Base-by-base conservation (phyloP, 2,797 vertebrate genomes). In the Capromys pilorides region DNA sequence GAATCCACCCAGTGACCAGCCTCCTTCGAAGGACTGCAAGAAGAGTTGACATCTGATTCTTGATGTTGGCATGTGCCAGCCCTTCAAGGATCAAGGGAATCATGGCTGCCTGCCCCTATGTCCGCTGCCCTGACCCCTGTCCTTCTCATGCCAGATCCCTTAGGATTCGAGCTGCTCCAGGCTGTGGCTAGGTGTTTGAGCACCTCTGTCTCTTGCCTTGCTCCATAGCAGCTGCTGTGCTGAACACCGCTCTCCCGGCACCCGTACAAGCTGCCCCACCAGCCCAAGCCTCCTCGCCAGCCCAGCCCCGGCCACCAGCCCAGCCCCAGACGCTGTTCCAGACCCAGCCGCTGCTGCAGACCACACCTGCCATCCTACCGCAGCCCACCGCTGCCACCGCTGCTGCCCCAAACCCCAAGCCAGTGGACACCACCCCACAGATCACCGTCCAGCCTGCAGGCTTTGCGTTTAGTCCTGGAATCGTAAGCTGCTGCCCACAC, bases 401-500 rank as follows among this genome's bases (percentile, higher is more conserved):
- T 19, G 91, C 98, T 2, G 91, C 98, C 26, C 97, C 98, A 39
- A 95, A 97, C 10, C 92, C 98, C 92, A 98, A 98, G 97, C 96
- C 97, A 0, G 61, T 98, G 41, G 99, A 99, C 95, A 97, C 99
- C 88, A 98, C 96, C 96, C 97, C 99, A 26, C 99, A 99, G 93
- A 98, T 99, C 78, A 98, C 99, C 0, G 98, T 99, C 39, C 99
- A 99, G 97, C 99, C 99, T 0, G 98, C 99, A 6, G 99, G 99
- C 96, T 99, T 99, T 96, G 98, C 99, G 66, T 98, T 99, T 98
- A 99, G 99, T 96, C 99, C 99, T 0, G 99, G 99, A 96, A 99
- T 99, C 86, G 99, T 99, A 98, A 99, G 98, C 98, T 91, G 86
- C 95, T 81, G 96, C 88, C 83, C 92, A 94, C 64, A 64, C 95